phyloP scores from a whole-genome alignment of 2,888 invertebrate species.

The Drepanosiphum platanoidis region DNA sequence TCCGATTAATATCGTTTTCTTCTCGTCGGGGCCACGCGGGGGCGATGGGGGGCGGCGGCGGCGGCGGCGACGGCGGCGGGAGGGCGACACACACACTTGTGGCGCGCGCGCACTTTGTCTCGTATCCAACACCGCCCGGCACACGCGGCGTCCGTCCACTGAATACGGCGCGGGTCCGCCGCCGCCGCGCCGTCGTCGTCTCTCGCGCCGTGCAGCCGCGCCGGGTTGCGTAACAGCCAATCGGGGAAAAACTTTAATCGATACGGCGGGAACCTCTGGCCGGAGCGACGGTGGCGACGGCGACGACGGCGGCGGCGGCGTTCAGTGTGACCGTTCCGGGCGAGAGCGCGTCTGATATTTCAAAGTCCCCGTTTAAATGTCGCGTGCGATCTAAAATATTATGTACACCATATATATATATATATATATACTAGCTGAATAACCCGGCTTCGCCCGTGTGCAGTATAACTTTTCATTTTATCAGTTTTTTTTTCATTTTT shows the following conservation, averaged over 20 bases:
- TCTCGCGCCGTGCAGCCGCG: not conserved
- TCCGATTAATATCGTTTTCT: too few relatives aligned
- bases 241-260: not conserved
- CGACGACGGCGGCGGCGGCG: not conserved
- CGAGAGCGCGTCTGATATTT: not conserved
- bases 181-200: not conserved
- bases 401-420: too few relatives aligned
- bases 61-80: not conserved
- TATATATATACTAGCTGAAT: too few relatives aligned
- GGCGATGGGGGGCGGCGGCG: not conserved
- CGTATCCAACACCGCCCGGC: not conserved
- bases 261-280: not conserved
- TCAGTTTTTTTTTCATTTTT: too few relatives aligned
- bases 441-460: too few relatives aligned
- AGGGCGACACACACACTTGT: not conserved
- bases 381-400: too few relatives aligned
- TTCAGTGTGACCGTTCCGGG: not conserved
- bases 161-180: not conserved
- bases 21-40: too few relatives aligned
- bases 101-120: not conserved
- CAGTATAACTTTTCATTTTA: too few relatives aligned
- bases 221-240: slow-evolving; percentile 26
- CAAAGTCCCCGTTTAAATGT: not conserved
- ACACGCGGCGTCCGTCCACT: not conserved
- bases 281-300: not conserved